phyloP scores from a whole-genome alignment of 2,113 vertebrate genomes.

The Caloenas nicobarica region DNA sequence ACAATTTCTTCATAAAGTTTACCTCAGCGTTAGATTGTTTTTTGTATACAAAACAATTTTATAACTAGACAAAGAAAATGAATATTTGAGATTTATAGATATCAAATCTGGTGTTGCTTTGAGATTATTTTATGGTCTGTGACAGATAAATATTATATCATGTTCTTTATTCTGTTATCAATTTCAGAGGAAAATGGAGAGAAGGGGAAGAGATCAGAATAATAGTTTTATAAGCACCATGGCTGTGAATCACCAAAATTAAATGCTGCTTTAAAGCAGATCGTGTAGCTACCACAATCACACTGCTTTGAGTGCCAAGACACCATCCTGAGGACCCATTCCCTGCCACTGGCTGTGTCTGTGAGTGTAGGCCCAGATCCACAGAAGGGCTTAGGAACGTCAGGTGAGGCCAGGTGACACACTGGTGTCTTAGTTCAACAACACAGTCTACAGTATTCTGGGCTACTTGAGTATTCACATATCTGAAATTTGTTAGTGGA shows the following conservation, averaged over 20 bases:
- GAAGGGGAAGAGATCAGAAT: not conserved
- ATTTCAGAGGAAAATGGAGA: not conserved
- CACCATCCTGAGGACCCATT: not conserved
- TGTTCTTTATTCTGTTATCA: not conserved
- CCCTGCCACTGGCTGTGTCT: not conserved
- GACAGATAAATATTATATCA: not conserved
- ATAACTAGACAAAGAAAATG: not conserved
- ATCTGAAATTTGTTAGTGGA: not conserved
- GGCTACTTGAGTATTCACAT: not conserved
- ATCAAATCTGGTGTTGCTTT: not conserved
- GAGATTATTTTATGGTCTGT: not conserved
- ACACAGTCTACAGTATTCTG: not conserved
- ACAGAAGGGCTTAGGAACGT: not conserved
- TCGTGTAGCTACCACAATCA: not conserved
- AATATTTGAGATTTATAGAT: constrained; percentile 1
- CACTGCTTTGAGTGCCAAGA: not conserved
- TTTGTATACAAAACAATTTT: constrained; percentile 32
- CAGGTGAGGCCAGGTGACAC: not conserved
- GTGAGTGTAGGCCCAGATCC: not conserved
- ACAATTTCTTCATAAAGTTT: constrained; percentile 11
- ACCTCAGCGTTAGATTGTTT: constrained; percentile 17
- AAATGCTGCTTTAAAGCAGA: not conserved
- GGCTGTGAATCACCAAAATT: not conserved
- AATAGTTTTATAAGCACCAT: not conserved
- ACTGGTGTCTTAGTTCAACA: not conserved